phyloP scores from a whole-genome alignment of 2,888 invertebrate genomes.

The Metalampra italica region DNA sequence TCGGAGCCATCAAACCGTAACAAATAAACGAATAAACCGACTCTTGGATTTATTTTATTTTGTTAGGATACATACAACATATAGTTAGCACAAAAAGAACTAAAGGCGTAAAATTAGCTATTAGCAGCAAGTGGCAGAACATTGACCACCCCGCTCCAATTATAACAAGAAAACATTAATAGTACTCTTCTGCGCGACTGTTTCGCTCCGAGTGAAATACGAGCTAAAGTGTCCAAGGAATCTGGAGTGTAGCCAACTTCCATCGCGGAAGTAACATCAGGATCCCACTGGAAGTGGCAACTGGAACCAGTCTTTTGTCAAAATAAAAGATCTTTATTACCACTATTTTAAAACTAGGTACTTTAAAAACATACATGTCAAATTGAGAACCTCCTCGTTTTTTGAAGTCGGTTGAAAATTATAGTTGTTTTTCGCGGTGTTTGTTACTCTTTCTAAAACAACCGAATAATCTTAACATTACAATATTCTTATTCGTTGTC shows the following conservation, averaged over 20 bases:
- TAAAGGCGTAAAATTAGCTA: neutral
- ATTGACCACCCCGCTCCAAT: slow-evolving; percentile 53
- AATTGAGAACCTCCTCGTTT: no score
- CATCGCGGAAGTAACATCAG: neutral
- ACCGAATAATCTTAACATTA: no score
- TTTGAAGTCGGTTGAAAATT: no score
- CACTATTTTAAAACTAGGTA: no score
- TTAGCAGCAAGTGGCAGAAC: slow-evolving; percentile 37
- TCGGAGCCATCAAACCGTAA: no score
- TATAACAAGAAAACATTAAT: slow-evolving; percentile 57
- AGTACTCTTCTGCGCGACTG: slow-evolving; percentile 46
- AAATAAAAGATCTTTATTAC: no score
- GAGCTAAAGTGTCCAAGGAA: slow-evolving; percentile 42
- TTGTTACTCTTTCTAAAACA: no score
- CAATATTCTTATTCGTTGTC: no score
- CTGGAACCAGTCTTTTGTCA: neutral
- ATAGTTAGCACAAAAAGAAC: neutral
- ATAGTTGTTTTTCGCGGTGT: no score
- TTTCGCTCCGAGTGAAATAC: slow-evolving; percentile 65
- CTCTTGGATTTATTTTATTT: no score
- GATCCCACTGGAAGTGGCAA: slow-evolving; percentile 14
- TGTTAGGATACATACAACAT: neutral
- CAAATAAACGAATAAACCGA: no score
- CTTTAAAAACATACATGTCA: neutral
- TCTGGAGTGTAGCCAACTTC: slow-evolving; percentile 50